Conservation (phyloP, 2,888 invertebrate genomes). For the Dryocosmus kuriphilus region DNA sequence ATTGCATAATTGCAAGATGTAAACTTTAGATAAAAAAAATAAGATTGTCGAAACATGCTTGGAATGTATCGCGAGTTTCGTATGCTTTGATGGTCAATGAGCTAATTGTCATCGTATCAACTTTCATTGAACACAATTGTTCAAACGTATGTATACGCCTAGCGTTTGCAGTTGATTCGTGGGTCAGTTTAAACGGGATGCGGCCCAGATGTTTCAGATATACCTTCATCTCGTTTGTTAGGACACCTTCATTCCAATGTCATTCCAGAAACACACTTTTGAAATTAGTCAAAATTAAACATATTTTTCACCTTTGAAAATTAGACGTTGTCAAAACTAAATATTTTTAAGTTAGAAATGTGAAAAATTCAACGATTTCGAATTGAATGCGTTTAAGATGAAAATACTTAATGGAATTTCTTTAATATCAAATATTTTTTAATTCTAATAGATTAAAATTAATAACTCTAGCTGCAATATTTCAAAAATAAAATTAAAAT, state of each 20-base stretch:
- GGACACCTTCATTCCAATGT: constrained; percentile 27
- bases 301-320: too few relatives aligned
- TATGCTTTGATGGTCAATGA: constrained; percentile 68
- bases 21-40: neutral
- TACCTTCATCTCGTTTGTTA: constrained; percentile 15
- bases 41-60: constrained; percentile 3
- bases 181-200: constrained; percentile 70
- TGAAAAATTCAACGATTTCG: too few relatives aligned
- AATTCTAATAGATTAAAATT: too few relatives aligned
- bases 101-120: constrained; percentile 73
- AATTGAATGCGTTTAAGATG: too few relatives aligned
- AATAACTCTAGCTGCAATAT: too few relatives aligned
- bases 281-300: neutral
- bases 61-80: constrained; percentile 44
- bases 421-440: too few relatives aligned
- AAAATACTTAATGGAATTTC: too few relatives aligned
- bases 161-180: constrained; percentile 65
- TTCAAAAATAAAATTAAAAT: too few relatives aligned
- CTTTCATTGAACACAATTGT: constrained; percentile 74
- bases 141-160: constrained; percentile 66
- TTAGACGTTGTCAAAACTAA: neutral
- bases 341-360: too few relatives aligned
- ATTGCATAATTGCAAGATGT: neutral
- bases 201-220: constrained; percentile 51
- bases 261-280: constrained; percentile 7